Evolutionary conservation across 2,888 invertebrate species (phyloP).

Genomic region (Pandemis heparana): DNA sequence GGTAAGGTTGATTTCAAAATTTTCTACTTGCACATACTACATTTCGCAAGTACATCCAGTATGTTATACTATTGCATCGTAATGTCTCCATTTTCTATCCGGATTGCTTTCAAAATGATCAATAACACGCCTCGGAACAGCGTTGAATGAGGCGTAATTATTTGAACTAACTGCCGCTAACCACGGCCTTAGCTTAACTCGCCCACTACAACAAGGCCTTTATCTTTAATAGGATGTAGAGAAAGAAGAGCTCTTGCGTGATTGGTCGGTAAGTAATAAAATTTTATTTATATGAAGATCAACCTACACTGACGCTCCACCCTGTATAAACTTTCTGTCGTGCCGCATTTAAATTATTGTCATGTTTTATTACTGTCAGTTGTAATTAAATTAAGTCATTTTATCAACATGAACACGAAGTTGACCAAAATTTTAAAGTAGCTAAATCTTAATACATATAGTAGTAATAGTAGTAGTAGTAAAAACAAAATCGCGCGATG

Average conservation of each 20-base stretch:
- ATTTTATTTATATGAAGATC: constrained; percentile 38
- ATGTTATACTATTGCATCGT: constrained; percentile 13
- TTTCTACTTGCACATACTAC: neutral
- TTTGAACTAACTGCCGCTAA: constrained; percentile 36
- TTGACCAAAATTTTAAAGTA: no score
- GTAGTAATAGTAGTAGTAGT: no score
- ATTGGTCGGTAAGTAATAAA: constrained; percentile 29
- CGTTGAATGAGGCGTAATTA: constrained; percentile 39
- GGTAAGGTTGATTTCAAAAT: neutral
- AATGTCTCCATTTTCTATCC: constrained; percentile 39
- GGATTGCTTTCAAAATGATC: constrained; percentile 38
- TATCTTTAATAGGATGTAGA: neutral
- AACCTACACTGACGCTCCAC: constrained; percentile 34
- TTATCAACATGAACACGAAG: no score
- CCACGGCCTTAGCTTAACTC: constrained; percentile 12
- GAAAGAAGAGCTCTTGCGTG: neutral
- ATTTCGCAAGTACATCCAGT: neutral
- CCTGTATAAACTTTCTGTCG: constrained; percentile 17
- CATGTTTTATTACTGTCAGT: neutral
- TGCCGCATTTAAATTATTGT: constrained; percentile 15
- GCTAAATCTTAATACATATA: no score
- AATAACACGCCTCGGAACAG: constrained; percentile 25
- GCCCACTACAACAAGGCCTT: constrained; percentile 10
- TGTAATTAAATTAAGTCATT: neutral
- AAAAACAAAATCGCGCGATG: no score